Evolutionary conservation across 2,888 invertebrate genomes (phyloP).

Genomic region (Cryptops parisi): DNA sequence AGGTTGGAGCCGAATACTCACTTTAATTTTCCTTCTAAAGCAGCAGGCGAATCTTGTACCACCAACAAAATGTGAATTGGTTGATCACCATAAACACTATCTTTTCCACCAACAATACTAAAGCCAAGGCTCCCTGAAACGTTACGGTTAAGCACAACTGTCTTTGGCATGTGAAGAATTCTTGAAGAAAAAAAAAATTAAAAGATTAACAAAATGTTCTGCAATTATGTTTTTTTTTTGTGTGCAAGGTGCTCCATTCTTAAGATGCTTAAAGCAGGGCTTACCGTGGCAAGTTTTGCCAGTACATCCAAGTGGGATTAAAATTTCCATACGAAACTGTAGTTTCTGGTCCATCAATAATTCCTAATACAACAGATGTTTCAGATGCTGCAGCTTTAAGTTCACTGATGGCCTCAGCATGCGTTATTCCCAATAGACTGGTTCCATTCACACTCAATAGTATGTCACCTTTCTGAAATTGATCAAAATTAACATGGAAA

Average conservation of each 20-base stretch:
- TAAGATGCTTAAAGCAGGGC: no score
- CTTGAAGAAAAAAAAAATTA: slow-evolving; percentile 14
- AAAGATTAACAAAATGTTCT: background rate
- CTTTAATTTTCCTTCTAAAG: slow-evolving; percentile 27
- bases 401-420: slow-evolving; percentile 34
- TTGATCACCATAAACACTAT: slow-evolving; percentile 32
- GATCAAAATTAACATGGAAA: background rate
- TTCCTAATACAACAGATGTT: slow-evolving; percentile 30
- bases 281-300: slow-evolving; percentile 36
- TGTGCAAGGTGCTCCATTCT: no score
- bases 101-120: slow-evolving; percentile 36
- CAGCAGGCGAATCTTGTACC: slow-evolving; percentile 34
- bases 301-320: slow-evolving; percentile 37
- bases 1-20: slow-evolving; percentile 14
- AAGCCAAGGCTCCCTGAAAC: slow-evolving; percentile 34
- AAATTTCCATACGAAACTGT: slow-evolving; percentile 32
- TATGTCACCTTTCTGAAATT: slow-evolving; percentile 35
- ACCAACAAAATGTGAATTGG: slow-evolving; percentile 36
- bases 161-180: slow-evolving; percentile 32
- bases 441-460: slow-evolving; percentile 34
- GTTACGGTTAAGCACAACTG: slow-evolving; percentile 31
- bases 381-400: slow-evolving; percentile 32
- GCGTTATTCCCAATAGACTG: slow-evolving; percentile 33
- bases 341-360: slow-evolving; percentile 35
- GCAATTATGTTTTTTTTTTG: background rate